Evolutionary conservation across 2,888 invertebrate species (phyloP).

Genomic region (Oscheius myriophilus): DNA sequence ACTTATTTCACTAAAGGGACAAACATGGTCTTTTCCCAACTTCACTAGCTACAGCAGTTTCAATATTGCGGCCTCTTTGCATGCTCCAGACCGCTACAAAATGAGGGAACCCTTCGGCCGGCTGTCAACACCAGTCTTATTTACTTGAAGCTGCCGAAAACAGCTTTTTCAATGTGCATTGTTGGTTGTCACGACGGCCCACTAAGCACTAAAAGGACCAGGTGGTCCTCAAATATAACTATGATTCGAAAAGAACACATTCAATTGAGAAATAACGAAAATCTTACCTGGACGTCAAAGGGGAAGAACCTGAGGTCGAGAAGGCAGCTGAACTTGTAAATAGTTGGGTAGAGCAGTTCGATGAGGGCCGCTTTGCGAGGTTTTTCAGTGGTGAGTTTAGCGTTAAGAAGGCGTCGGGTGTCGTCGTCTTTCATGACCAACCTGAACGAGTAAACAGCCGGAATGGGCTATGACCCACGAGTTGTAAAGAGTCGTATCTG

Average conservation of each 20-base stretch:
- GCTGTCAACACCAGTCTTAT: no score
- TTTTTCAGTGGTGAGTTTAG: slow-evolving; percentile 65
- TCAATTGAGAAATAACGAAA: slow-evolving; percentile 1
- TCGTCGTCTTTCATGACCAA: slow-evolving; percentile 69
- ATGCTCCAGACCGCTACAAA: neutral
- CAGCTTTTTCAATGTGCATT: no score
- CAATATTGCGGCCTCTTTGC: no score
- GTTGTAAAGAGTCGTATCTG: slow-evolving; percentile 69
- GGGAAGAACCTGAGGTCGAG: slow-evolving; percentile 65
- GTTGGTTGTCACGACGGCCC: no score
- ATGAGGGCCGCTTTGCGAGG: slow-evolving; percentile 47
- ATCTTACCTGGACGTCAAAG: slow-evolving; percentile 63
- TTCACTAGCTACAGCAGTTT: no score
- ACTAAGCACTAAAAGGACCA: neutral
- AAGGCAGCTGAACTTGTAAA: slow-evolving; percentile 69
- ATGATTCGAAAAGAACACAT: neutral
- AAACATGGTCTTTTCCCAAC: no score
- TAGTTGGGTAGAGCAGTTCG: slow-evolving; percentile 68
- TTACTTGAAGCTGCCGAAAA: no score
- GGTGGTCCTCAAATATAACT: neutral
- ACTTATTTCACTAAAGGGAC: no score
- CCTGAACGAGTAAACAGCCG: slow-evolving; percentile 31
- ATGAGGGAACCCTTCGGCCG: no score
- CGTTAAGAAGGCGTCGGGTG: slow-evolving; percentile 65
- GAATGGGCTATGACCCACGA: slow-evolving; percentile 34